Percentiles rank a stretch among this genome's conserved stretches.
Conservation (phyloP, 2,113 vertebrate genomes). For the Dipodomys spectabilis region DNA sequence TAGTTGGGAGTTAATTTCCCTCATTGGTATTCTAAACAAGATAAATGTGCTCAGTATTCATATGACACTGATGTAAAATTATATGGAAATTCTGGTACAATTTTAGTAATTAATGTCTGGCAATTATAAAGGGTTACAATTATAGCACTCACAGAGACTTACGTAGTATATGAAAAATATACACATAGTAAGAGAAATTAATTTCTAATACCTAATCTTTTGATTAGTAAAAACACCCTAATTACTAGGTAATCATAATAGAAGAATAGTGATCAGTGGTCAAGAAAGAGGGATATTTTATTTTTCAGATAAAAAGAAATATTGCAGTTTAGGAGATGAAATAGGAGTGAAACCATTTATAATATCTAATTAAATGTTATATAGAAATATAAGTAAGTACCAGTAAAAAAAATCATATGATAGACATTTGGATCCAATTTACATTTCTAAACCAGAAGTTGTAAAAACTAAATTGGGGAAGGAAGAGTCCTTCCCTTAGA, state of each 20-base stretch:
- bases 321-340: conserved; percentile 23
- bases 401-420: background rate
- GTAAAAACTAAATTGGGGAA: background rate
- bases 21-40: conserved; percentile 74
- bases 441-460: conserved; percentile 4
- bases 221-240: conserved; percentile 60
- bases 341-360: conserved; percentile 48
- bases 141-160: conserved; percentile 70
- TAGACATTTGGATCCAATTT: conserved; percentile 6
- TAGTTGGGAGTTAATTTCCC: conserved; percentile 70
- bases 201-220: conserved; percentile 66
- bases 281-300: conserved; percentile 24
- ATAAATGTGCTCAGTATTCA: conserved; percentile 77
- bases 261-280: conserved; percentile 61
- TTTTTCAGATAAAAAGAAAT: conserved; percentile 56
- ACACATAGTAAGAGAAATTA: conserved; percentile 76
- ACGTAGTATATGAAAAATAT: conserved; percentile 69
- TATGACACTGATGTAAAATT: conserved; percentile 70
- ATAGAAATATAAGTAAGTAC: background rate
- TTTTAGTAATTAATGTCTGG: conserved; percentile 78
- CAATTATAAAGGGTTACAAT: conserved; percentile 77
- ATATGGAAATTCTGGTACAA: conserved; percentile 76
- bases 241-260: conserved; percentile 55
- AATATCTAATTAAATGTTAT: conserved; percentile 36
- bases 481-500: background rate